Evolutionary conservation across 2,113 vertebrate genomes (phyloP), one percentile per base, ranked within the genome.

Genomic region (Anoplopoma fimbria): DNA sequence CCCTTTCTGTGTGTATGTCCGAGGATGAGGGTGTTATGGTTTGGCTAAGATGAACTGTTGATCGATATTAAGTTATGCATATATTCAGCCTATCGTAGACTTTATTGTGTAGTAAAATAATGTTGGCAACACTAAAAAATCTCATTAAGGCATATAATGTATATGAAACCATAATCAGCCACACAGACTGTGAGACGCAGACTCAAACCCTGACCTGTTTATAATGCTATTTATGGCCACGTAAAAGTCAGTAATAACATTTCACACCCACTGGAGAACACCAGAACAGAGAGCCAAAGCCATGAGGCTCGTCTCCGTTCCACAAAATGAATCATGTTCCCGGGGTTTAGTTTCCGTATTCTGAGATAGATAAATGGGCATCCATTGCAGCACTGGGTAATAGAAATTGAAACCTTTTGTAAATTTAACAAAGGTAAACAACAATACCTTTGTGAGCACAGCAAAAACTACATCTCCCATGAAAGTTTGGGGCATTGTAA

Each of bases 11-110:
- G 57, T 63, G 34, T 58, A 14, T 81, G 17, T 34, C 3, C 10
- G 14, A 27, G n/a, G 62, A 57, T 34, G 36, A 55, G 69, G 4
- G 9, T n/a, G 31, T n/a, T 65, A 60, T 78, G 14, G 69, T 64
- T 74, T 49, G 58, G 60, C 74, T 6, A 72, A 40, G 33, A 55
- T n/a, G 6, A 45, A 61, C 1, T 45, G 38, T 40, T 74, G 68
- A 61, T 77, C 60, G 2, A 51, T n/a, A 47, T 73, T 14, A 61
- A 36, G 68, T 19, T 49, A 36, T n/a, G n/a, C 1, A 33, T 61
- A 6, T 70, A 58, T 69, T 58, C 34, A 42, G 19, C 58, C 8
- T n/a, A 10, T 27, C 25, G 23, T 31, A 6, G 2, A 74, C 33
- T 29, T 36, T 60, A 10, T 5, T 38, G n/a, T 7, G 10, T 0